These are phyloP conservation scores for Philypnodon macrostomus DNA, from an alignment of 2,797 vertebrate species.

Conservation along the genomic window DNA sequence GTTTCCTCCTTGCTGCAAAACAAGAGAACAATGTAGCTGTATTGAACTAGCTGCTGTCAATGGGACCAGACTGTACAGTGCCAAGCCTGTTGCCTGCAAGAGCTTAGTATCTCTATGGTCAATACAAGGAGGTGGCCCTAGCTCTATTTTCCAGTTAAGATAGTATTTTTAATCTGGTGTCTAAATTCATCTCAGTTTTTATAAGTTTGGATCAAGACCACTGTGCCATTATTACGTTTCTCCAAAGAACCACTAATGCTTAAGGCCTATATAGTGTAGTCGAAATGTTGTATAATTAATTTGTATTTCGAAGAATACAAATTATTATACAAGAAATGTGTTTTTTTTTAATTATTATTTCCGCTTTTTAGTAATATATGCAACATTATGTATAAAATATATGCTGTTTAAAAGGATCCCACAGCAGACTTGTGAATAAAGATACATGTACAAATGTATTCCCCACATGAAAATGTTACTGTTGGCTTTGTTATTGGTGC, in stretches of 20 bases:
- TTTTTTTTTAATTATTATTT: constrained; percentile 21
- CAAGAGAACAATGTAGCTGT: constrained; percentile 13
- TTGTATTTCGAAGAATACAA: constrained; percentile 57
- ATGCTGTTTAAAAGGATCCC: constrained; percentile 28
- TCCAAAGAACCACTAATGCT: constrained; percentile 60
- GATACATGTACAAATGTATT: too few species aligned
- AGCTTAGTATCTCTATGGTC: too few species aligned
- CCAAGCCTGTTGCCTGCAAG: constrained; percentile 61
- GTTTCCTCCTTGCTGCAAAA: constrained; percentile 23
- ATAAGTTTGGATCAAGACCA: constrained; percentile 49
- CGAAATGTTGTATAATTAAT: constrained; percentile 68
- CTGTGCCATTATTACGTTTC: constrained; percentile 62
- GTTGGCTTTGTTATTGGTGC: constrained; percentile 18
- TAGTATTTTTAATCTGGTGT: too few species aligned
- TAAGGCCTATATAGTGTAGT: constrained; percentile 56
- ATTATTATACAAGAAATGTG: constrained; percentile 44
- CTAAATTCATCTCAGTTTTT: constrained; percentile 16
- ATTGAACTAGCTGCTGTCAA: constrained; percentile 15
- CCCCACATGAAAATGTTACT: constrained; percentile 13
- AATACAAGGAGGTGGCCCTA: too few species aligned
- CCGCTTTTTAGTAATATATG: constrained; percentile 61
- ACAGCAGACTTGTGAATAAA: too few species aligned
- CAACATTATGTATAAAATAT: constrained; percentile 55
- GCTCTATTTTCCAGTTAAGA: constrained; percentile 47
- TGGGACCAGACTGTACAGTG: constrained; percentile 45